These are phyloP conservation scores for Eudemis profundana DNA, from an alignment of 2,888 invertebrate genomes.

Conservation along the genomic window DNA sequence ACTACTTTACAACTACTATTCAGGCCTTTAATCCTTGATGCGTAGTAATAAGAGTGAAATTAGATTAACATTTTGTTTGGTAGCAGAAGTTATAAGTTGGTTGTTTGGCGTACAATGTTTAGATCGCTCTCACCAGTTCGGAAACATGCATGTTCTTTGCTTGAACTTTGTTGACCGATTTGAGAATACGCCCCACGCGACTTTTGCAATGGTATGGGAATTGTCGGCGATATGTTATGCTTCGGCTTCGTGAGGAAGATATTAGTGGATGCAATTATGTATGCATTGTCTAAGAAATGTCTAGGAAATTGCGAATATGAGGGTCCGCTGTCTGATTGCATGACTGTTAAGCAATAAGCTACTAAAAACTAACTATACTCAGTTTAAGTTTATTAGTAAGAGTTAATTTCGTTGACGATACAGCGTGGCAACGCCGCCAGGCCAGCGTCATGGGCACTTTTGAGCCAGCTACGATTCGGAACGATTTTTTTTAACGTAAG, in stretches of 20 bases:
- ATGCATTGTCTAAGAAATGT: slow-evolving; percentile 23
- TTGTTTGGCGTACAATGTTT: slow-evolving; percentile 43
- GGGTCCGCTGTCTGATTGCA: neutral
- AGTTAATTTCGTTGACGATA: too few species aligned
- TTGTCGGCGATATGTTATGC: slow-evolving; percentile 17
- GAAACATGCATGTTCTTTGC: slow-evolving; percentile 45
- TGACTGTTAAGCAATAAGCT: neutral
- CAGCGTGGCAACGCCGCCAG: too few species aligned
- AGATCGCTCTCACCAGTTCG: slow-evolving; percentile 46
- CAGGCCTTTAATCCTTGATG: neutral
- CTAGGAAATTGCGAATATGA: slow-evolving; percentile 17
- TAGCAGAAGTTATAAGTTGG: slow-evolving; percentile 20
- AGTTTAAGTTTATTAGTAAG: too few species aligned
- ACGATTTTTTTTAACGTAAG: too few species aligned
- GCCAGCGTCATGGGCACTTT: too few species aligned
- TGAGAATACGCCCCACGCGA: slow-evolving; percentile 41
- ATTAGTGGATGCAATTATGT: slow-evolving; percentile 23
- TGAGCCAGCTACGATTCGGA: too few species aligned
- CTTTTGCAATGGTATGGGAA: slow-evolving; percentile 36
- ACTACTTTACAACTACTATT: neutral
- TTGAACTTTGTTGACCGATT: slow-evolving; percentile 41
- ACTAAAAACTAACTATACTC: too few species aligned
- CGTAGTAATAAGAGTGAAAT: slow-evolving; percentile 8
- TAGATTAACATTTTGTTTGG: slow-evolving; percentile 13
- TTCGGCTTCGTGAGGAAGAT: slow-evolving; percentile 26